phyloP scores from a whole-genome alignment of 2,888 invertebrate species.

The Temnothorax unifasciatus region DNA sequence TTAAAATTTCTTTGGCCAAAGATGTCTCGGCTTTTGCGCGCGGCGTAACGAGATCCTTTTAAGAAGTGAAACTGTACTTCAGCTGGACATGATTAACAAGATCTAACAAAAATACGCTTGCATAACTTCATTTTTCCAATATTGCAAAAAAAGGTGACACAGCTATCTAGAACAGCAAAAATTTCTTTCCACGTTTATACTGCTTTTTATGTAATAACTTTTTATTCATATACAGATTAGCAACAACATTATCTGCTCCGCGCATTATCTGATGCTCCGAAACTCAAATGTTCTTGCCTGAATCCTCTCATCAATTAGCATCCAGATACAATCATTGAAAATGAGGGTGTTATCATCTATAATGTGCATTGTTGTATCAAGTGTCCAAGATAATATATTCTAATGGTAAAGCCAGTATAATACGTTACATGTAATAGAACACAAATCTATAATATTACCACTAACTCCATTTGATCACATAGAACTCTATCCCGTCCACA shows the following conservation, averaged over 20 bases:
- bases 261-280: no score
- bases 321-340: background rate
- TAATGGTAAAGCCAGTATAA: background rate
- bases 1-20: constrained; percentile 39
- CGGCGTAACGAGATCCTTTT: constrained; percentile 26
- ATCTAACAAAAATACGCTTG: constrained; percentile 12
- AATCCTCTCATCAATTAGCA: background rate
- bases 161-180: background rate
- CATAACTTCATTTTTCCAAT: constrained; percentile 19
- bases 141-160: background rate
- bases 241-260: background rate
- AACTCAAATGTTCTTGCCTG: background rate
- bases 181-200: background rate
- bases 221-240: background rate
- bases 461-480: constrained; percentile 1
- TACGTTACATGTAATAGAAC: background rate
- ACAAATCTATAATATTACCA: background rate
- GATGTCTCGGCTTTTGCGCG: constrained; percentile 21
- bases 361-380: background rate
- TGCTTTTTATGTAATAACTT: background rate
- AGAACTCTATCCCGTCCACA: background rate
- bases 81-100: constrained; percentile 18
- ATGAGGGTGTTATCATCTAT: background rate
- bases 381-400: background rate
- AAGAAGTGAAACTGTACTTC: constrained; percentile 15